These are phyloP conservation scores for Proteles cristata DNA, from an alignment of 2,113 vertebrate species.

Conservation along the genomic window DNA sequence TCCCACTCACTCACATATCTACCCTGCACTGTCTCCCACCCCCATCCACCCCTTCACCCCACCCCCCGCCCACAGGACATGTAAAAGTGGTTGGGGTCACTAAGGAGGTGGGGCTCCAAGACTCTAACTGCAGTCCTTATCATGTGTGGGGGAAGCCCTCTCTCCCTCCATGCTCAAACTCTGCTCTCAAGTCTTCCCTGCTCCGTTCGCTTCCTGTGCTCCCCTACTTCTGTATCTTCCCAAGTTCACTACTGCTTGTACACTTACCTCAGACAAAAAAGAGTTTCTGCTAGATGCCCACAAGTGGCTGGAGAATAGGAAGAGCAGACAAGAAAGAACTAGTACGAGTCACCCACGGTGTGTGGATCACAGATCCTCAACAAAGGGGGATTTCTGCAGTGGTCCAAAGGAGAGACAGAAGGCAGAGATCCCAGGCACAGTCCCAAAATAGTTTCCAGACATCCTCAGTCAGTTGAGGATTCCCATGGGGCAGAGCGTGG, in stretches of 20 bases:
- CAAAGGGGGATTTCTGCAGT: slow-evolving; percentile 5
- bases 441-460: slow-evolving; percentile 69
- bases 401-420: slow-evolving; percentile 42
- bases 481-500: slow-evolving; percentile 58
- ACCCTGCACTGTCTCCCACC: background rate
- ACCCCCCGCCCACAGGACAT: background rate
- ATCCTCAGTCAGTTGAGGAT: slow-evolving; percentile 53
- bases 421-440: slow-evolving; percentile 56
- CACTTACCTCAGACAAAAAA: background rate
- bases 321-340: background rate
- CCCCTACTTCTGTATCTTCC: background rate
- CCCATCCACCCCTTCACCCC: too few relatives aligned
- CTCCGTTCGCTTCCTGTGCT: background rate
- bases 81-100: background rate
- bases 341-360: background rate
- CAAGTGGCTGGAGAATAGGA: background rate
- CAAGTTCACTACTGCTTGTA: background rate
- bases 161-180: background rate
- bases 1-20: background rate
- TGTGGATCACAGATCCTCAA: background rate
- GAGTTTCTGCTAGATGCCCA: background rate
- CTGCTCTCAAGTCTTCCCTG: background rate
- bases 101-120: background rate
- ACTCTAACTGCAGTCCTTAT: background rate
- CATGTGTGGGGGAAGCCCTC: background rate